phyloP scores from a whole-genome alignment of 2,797 vertebrate species.

The Sandelia bainsii region DNA sequence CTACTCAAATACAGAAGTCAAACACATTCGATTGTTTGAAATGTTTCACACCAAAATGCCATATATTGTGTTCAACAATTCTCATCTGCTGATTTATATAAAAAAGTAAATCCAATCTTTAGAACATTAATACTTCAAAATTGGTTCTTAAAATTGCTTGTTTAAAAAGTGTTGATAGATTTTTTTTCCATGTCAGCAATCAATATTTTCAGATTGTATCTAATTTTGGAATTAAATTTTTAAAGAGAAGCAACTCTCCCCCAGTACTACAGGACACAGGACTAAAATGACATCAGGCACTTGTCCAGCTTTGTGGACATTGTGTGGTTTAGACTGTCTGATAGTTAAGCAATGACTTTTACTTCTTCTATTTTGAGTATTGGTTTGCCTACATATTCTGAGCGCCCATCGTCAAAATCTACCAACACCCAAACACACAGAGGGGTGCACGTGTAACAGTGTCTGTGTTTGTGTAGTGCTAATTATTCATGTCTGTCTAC shows the following conservation, averaged over 20 bases:
- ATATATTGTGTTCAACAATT: slow-evolving; percentile 12
- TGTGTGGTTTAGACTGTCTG: slow-evolving; percentile 1
- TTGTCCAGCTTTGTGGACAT: not conserved
- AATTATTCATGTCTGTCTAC: slow-evolving; percentile 69
- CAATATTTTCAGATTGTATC: slow-evolving; percentile 25
- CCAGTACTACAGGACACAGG: not conserved
- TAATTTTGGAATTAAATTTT: slow-evolving; percentile 8
- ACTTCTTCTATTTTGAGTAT: slow-evolving; percentile 1
- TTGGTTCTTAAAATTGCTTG: not conserved
- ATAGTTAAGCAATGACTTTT: slow-evolving; percentile 12
- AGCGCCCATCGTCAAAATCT: not conserved
- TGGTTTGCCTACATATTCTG: slow-evolving; percentile 12
- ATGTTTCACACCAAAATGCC: not conserved
- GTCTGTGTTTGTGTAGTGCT: slow-evolving; percentile 45
- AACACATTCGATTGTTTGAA: not conserved
- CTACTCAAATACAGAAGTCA: not conserved
- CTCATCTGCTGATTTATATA: slow-evolving; percentile 12
- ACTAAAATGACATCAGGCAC: not conserved
- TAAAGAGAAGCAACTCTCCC: not conserved
- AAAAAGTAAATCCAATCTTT: slow-evolving; percentile 8
- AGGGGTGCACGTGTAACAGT: slow-evolving; percentile 16
- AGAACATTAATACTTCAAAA: slow-evolving; percentile 1
- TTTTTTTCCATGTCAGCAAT: slow-evolving; percentile 28
- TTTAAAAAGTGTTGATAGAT: slow-evolving; percentile 18
- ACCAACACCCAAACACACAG: not conserved